A percentile compares a stretch with the other conserved stretches of the same genome.
These are phyloP conservation scores for Artemia sinica DNA, from an alignment of 2,888 invertebrate genomes.

Conservation along the genomic window DNA sequence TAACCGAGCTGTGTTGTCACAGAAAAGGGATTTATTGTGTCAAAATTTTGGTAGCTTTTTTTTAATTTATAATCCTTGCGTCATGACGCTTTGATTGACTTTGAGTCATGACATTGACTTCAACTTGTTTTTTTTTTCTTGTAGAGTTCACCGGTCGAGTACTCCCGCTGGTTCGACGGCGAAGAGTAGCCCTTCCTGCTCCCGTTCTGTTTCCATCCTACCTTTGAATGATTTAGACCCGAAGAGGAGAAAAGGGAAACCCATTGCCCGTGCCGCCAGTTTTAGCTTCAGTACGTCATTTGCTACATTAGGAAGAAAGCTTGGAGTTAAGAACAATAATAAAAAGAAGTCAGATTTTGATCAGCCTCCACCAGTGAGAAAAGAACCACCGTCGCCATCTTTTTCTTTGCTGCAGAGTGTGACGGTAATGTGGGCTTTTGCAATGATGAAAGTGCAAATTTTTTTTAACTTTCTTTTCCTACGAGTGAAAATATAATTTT, in stretches of 20 bases:
- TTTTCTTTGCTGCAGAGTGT: slow-evolving; percentile 13
- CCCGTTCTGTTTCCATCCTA: background rate
- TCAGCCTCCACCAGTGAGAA: background rate
- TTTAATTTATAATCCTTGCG: too few species aligned
- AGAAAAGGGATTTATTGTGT: too few species aligned
- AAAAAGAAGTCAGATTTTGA: slow-evolving; percentile 1
- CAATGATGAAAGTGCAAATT: background rate
- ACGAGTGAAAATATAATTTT: too few species aligned
- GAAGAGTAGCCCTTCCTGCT: slow-evolving; percentile 5
- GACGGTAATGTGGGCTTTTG: slow-evolving; percentile 4
- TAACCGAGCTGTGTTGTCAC: too few species aligned
- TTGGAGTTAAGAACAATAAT: background rate
- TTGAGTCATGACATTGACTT: too few species aligned
- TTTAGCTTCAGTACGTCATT: slow-evolving; percentile 6
- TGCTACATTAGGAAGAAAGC: background rate
- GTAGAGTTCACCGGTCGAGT: slow-evolving; percentile 1
- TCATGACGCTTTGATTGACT: too few species aligned
- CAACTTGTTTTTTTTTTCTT: background rate
- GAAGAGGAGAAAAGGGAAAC: background rate
- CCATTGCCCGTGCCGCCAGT: background rate
- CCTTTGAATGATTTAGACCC: slow-evolving; percentile 2
- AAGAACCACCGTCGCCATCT: slow-evolving; percentile 4
- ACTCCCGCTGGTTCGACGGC: background rate
- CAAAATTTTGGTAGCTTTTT: too few species aligned
- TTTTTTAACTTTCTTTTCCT: too few species aligned